A percentile compares a stretch with the other conserved stretches of the same genome.
Conservation (phyloP, 2,888 invertebrate genomes). For the Perdita meconis region DNA sequence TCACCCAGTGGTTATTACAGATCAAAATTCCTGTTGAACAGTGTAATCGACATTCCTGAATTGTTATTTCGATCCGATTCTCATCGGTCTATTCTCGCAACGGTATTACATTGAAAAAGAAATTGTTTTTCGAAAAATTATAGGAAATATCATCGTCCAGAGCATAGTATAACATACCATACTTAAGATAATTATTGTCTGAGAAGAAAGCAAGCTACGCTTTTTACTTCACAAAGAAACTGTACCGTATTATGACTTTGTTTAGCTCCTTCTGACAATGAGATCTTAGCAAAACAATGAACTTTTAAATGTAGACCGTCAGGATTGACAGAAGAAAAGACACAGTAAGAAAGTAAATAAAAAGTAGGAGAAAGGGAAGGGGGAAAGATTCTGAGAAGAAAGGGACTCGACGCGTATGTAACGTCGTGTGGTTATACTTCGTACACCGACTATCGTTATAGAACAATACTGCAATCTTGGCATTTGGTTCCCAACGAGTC, state of each 20-base stretch:
- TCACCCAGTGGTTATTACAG: too few relatives aligned
- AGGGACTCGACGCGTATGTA: background rate
- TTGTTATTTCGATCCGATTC: too few relatives aligned
- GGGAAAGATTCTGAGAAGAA: conserved; percentile 1
- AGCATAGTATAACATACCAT: background rate
- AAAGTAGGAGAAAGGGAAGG: background rate
- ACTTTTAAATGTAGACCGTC: background rate
- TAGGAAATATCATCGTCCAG: background rate
- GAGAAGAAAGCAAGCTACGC: conserved; percentile 18
- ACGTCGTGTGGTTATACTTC: conserved; percentile 48
- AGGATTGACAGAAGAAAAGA: background rate
- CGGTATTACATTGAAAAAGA: too few relatives aligned
- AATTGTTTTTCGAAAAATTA: too few relatives aligned
- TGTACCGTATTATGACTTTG: background rate
- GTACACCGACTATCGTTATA: conserved; percentile 66
- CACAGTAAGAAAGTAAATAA: background rate
- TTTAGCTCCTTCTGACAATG: background rate
- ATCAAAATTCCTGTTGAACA: too few relatives aligned
- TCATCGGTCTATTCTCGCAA: too few relatives aligned
- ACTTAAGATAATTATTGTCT: conserved; percentile 23
- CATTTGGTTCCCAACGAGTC: conserved; percentile 79
- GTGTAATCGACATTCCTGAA: too few relatives aligned
- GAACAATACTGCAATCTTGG: conserved; percentile 80
- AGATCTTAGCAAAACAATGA: background rate
- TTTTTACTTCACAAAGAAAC: conserved; percentile 11